Conservation (phyloP, 2,113 vertebrate genomes). For the Macroglossus sobrinus region DNA sequence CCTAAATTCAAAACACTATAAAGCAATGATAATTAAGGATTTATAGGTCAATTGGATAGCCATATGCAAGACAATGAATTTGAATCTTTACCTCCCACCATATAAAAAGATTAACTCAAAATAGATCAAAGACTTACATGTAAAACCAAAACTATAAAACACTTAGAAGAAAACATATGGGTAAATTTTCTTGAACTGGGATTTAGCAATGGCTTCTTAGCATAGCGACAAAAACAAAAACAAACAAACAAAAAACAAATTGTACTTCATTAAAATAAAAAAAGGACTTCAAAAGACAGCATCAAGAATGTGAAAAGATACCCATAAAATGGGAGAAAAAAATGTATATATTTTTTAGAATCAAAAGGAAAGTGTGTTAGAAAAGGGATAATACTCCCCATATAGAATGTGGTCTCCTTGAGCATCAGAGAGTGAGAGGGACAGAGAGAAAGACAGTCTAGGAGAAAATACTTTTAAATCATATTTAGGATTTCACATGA, state of each 20-base stretch:
- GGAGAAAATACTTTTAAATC: too few relatives aligned
- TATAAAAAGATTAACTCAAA: not conserved
- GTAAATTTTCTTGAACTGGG: conserved; percentile 1
- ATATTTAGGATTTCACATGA: too few relatives aligned
- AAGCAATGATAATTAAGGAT: not conserved
- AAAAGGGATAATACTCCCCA: too few relatives aligned
- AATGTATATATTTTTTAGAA: not conserved
- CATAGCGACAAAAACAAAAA: not conserved
- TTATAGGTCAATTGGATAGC: not conserved
- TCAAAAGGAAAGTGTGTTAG: too few relatives aligned
- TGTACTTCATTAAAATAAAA: not conserved
- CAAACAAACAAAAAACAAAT: not conserved
- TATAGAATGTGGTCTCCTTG: too few relatives aligned
- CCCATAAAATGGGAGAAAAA: not conserved
- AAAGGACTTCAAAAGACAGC: not conserved
- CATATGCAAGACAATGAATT: not conserved
- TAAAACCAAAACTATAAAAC: not conserved
- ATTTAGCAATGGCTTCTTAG: not conserved
- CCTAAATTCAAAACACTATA: not conserved
- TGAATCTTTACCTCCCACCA: not conserved
- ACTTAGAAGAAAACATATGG: not conserved
- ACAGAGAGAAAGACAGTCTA: too few relatives aligned
- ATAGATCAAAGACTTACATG: not conserved
- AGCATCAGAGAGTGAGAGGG: too few relatives aligned
- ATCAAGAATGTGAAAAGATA: not conserved